These are phyloP conservation scores for Aulostomus chinensis DNA, from an alignment of 2,797 vertebrate genomes.

Conservation along the genomic window DNA sequence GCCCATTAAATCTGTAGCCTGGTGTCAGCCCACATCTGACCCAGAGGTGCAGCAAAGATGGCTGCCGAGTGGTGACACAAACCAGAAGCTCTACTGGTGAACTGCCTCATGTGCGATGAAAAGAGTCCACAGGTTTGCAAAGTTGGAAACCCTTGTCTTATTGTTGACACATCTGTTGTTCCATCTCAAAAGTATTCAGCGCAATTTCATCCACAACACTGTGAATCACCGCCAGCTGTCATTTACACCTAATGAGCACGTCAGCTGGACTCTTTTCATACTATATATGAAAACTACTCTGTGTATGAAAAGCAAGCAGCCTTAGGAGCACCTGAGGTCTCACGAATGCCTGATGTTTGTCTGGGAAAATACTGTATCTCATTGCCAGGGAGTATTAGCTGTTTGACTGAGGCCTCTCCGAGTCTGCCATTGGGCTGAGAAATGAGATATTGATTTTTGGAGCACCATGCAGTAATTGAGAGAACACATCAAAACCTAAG, in stretches of 20 bases:
- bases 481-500: constrained; percentile 67
- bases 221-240: background rate
- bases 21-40: no score
- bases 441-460: constrained; percentile 85
- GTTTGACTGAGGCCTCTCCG: constrained; percentile 70
- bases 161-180: no score
- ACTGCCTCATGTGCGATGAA: no score
- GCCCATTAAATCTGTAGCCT: no score
- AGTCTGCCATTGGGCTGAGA: constrained; percentile 77
- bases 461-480: constrained; percentile 62
- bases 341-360: constrained; percentile 59
- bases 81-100: no score
- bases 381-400: constrained; percentile 62
- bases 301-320: constrained; percentile 49
- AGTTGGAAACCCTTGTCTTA: no score
- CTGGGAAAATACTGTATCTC: constrained; percentile 66
- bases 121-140: no score
- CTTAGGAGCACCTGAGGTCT: constrained; percentile 67
- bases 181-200: no score
- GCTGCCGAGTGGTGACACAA: no score
- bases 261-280: constrained; percentile 2
- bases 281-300: constrained; percentile 19
- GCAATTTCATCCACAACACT: constrained; percentile 5
- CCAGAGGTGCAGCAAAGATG: no score
- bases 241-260: constrained; percentile 10